A percentile compares a stretch with the other conserved stretches of the same genome.
phyloP scores from a whole-genome alignment of 2,797 vertebrate species.

The Darevskia mixta region DNA sequence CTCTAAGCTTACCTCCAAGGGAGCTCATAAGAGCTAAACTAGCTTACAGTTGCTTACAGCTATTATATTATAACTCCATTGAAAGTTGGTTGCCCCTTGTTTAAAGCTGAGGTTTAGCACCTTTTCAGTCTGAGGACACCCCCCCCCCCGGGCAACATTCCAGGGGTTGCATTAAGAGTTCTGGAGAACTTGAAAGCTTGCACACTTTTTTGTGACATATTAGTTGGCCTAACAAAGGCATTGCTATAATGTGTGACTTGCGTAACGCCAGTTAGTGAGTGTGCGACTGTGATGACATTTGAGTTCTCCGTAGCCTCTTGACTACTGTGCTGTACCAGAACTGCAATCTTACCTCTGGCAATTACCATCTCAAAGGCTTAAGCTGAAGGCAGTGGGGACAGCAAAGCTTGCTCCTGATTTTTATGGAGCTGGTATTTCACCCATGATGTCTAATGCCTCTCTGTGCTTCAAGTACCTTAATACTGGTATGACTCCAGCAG shows the following conservation, averaged over 20 bases:
- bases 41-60: neutral
- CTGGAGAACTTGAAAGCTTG: too few relatives aligned
- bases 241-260: neutral
- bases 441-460: neutral
- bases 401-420: neutral
- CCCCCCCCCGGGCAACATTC: too few relatives aligned
- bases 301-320: neutral
- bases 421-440: neutral
- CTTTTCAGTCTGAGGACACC: too few relatives aligned
- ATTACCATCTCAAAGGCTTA: neutral
- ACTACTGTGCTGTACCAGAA: neutral
- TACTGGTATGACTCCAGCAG: neutral
- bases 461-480: neutral
- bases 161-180: too few relatives aligned
- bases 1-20: neutral
- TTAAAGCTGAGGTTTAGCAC: too few relatives aligned
- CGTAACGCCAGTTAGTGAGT: neutral
- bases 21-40: neutral
- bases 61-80: neutral
- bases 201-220: too few relatives aligned
- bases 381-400: neutral
- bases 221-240: too few relatives aligned
- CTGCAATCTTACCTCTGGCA: neutral
- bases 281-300: neutral
- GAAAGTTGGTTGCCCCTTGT: too few relatives aligned